Percentiles rank a stretch among this genome's conserved stretches.
phyloP scores from a whole-genome alignment of 2,888 invertebrate genomes.

The Drosophila anomalata region DNA sequence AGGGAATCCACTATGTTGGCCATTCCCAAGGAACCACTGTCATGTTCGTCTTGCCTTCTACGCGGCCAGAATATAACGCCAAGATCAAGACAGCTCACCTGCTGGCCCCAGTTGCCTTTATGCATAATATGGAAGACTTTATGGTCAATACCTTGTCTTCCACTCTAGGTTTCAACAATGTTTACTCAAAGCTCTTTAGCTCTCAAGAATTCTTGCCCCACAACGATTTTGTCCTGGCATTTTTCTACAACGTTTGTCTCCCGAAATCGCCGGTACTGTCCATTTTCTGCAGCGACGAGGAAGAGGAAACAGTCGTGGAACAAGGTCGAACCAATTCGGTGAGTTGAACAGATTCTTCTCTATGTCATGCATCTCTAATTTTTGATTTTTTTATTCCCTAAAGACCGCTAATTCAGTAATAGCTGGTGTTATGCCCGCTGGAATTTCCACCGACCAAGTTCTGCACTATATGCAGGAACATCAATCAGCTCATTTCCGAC shows the following conservation, averaged over 20 bases:
- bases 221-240: constrained; percentile 83
- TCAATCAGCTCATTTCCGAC: constrained; percentile 61
- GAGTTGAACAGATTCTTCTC: background rate
- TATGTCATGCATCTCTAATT: background rate
- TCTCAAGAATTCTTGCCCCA: constrained; percentile 87
- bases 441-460: constrained; percentile 69
- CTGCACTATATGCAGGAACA: constrained; percentile 73
- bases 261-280: constrained; percentile 36
- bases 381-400: background rate
- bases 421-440: constrained; percentile 56
- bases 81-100: constrained; percentile 73
- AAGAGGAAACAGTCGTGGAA: constrained; percentile 40
- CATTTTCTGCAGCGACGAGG: constrained; percentile 79
- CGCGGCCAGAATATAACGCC: constrained; percentile 70
- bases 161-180: constrained; percentile 62
- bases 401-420: constrained; percentile 29
- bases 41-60: constrained; percentile 63
- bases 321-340: constrained; percentile 49
- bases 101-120: constrained; percentile 79
- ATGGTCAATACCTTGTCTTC: constrained; percentile 83
- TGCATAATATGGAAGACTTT: constrained; percentile 85
- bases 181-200: constrained; percentile 56
- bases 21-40: constrained; percentile 78
- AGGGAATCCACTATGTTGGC: constrained; percentile 73
- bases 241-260: constrained; percentile 84